phyloP scores from a whole-genome alignment of 2,113 vertebrate species.

The Ceyx melanurus region DNA sequence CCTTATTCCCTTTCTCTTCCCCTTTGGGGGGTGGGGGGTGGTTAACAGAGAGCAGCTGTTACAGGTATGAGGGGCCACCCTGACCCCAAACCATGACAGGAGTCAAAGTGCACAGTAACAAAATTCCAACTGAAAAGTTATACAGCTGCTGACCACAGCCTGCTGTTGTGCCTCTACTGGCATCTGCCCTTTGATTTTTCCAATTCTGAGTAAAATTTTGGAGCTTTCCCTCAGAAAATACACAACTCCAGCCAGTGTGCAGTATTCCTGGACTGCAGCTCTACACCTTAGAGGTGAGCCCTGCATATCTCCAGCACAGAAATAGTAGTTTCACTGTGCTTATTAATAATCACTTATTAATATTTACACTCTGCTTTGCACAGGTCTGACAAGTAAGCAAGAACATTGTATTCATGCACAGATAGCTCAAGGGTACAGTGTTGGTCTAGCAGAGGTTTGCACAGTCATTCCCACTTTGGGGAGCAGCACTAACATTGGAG shows the following conservation, averaged over 20 bases:
- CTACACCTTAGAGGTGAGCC: background rate
- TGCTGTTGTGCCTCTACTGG: background rate
- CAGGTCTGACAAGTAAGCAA: background rate
- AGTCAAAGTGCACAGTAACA: background rate
- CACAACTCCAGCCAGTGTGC: rapidly evolving
- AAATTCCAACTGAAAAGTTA: background rate
- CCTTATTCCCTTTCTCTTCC: no score
- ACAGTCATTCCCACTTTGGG: background rate
- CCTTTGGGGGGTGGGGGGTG: no score
- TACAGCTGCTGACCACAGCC: background rate
- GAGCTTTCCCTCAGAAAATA: background rate
- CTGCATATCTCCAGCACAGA: background rate
- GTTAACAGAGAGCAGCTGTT: no score
- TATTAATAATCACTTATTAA: background rate
- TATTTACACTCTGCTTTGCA: background rate
- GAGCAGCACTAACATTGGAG: background rate
- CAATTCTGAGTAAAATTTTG: background rate
- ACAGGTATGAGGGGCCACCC: no score
- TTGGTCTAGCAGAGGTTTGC: background rate
- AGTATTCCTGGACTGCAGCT: background rate
- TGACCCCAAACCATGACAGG: no score
- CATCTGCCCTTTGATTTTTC: background rate
- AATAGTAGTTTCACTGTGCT: background rate
- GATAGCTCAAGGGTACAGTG: background rate
- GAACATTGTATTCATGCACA: background rate